A percentile compares a stretch with the other conserved stretches of the same genome.
These are phyloP conservation scores for Gortyna flavago DNA, from an alignment of 2,888 invertebrate genomes.

Conservation along the genomic window DNA sequence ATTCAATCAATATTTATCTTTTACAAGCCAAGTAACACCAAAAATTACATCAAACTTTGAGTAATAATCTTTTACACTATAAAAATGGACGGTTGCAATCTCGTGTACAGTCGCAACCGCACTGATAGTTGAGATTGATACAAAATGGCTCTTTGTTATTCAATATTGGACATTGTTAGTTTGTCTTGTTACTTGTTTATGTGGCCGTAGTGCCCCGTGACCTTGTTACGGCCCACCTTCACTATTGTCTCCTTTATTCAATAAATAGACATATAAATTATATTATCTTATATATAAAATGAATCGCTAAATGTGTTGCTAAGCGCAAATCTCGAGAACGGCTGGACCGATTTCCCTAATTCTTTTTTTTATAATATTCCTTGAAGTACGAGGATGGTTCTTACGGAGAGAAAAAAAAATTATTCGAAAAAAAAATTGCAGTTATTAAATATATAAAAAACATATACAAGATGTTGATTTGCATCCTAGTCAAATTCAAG, in stretches of 20 bases:
- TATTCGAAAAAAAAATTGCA: too few species aligned
- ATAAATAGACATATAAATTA: background rate
- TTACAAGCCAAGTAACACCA: background rate
- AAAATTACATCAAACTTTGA: background rate
- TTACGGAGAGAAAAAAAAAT: too few species aligned
- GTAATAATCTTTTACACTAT: background rate
- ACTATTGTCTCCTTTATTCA: background rate
- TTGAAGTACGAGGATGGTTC: too few species aligned
- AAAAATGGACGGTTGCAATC: background rate
- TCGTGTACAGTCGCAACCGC: background rate
- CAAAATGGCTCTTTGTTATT: conserved; percentile 8
- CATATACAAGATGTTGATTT: too few species aligned
- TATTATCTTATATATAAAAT: too few species aligned
- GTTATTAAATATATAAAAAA: background rate
- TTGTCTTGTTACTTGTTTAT: background rate
- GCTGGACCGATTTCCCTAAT: too few species aligned
- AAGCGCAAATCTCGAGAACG: too few species aligned
- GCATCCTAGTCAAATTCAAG: too few species aligned
- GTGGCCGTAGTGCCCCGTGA: background rate
- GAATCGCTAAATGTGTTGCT: too few species aligned
- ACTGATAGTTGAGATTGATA: background rate
- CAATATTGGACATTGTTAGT: conserved; percentile 1
- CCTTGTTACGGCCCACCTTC: background rate
- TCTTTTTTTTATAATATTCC: too few species aligned
- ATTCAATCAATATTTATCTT: background rate